Percentiles rank a stretch among this genome's conserved stretches.
Conservation (phyloP, 2,888 invertebrate species). For the Lasioglossum oenotherae region DNA sequence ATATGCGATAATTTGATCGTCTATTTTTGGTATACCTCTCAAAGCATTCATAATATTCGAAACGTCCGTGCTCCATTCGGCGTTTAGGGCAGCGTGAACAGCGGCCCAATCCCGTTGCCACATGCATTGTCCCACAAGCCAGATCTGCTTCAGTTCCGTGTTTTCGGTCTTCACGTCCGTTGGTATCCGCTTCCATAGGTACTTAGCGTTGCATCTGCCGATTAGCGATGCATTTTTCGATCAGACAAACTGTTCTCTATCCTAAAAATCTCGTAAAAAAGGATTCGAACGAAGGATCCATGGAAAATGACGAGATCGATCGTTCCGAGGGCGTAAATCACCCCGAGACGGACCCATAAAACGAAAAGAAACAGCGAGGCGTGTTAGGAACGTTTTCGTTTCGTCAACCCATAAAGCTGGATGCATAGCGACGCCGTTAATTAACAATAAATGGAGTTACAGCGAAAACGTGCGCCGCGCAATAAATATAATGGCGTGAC, state of each 20-base stretch:
- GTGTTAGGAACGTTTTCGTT: not conserved
- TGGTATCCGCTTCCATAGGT: constrained; percentile 97
- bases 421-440: constrained; percentile 7
- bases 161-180: constrained; percentile 88
- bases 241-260: constrained; percentile 14
- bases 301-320: not conserved
- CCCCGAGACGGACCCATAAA: not conserved
- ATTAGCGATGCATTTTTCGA: constrained; percentile 61
- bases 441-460: constrained; percentile 18
- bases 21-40: constrained; percentile 87
- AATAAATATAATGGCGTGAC: constrained; percentile 34
- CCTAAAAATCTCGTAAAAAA: not conserved
- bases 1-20: no score
- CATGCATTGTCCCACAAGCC: constrained; percentile 93
- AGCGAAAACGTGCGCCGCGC: not conserved
- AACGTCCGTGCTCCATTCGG: constrained; percentile 93
- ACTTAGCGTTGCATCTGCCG: constrained; percentile 94
- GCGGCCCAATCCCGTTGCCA: constrained; percentile 94
- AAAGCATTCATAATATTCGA: constrained; percentile 92
- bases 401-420: not conserved
- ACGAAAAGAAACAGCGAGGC: not conserved
- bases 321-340: not conserved
- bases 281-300: not conserved
- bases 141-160: constrained; percentile 91
- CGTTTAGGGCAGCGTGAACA: constrained; percentile 90